Base-by-base conservation (phyloP, 1,140 invertebrate species). In the Caerostris darwini region DNA sequence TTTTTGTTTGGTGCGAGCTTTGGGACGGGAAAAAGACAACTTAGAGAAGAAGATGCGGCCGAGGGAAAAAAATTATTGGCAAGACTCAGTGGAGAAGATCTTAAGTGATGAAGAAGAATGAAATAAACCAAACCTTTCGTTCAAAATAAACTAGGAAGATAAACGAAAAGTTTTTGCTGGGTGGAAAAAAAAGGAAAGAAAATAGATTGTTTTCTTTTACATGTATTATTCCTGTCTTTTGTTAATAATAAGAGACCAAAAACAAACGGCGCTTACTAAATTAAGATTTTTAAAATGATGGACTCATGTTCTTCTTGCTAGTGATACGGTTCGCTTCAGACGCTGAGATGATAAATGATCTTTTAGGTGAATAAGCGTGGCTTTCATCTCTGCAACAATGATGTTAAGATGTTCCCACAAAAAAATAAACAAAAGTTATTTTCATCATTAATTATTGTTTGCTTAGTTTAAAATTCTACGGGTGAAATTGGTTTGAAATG, bases 51-150 rank as follows among this genome's bases (percentile, higher is more conserved):
- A 34, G 17, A 8, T 59, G 54, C 56, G 19, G 34, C 58, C 8
- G 59, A 86, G n/a, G 19, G n/a, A n/a, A 86, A 85, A 87, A 87
- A 83, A 56, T 19, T 14, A n/a, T 83, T 83, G 82, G 82, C 82
- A 83, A 82, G 81, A 12, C 17, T 83, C 82, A 83, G 82, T 83
- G 53, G 57, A 17, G 82, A 83, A 57, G 82, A 57, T 53, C 69
- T 77, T 77, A 83, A 83, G 56, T 83, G 53, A 83, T 19, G 82
- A 83, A 83, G 82, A 83, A 83, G 82, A 83, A 83, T 83, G 82
- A 83, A 83, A 83, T n/a, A 83, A 57, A 83, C 82, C 82, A 83
- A 56, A 83, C 82, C 82, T 83, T 83, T 34, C 82, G 34, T 83
- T 83, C 82, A 83, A 83, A 83, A 83, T 83, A 83, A 83, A 83